A percentile compares a stretch with the other conserved stretches of the same genome.
phyloP scores from a whole-genome alignment of 2,113 vertebrate species.

The Herpailurus yagouaroundi region DNA sequence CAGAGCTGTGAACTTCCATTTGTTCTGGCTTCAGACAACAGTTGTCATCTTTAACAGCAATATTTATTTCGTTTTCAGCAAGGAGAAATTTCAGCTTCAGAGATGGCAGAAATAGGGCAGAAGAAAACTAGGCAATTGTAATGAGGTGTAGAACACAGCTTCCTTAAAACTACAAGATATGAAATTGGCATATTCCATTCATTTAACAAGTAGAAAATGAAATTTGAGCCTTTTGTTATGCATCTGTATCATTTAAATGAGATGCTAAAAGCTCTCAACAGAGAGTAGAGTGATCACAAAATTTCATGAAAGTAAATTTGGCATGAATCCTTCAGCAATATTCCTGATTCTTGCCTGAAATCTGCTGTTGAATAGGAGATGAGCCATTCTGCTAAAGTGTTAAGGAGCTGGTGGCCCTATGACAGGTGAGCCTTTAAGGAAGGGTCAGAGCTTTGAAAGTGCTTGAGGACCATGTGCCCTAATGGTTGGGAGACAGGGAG shows the following conservation, averaged over 20 bases:
- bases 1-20: background rate
- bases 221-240: background rate
- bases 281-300: slow-evolving; percentile 18
- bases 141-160: background rate
- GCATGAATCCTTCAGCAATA: slow-evolving; percentile 33
- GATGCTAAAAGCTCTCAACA: slow-evolving; percentile 50
- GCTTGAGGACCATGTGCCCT: background rate
- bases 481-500: background rate
- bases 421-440: background rate
- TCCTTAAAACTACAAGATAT: background rate
- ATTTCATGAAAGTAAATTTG: slow-evolving; percentile 36
- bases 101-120: background rate
- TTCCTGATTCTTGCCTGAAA: slow-evolving; percentile 21
- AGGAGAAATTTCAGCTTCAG: background rate
- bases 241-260: slow-evolving; percentile 31
- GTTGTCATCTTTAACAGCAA: background rate
- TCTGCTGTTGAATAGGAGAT: background rate
- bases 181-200: background rate
- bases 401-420: background rate
- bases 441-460: background rate
- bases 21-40: slow-evolving; percentile 11
- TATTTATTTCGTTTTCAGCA: slow-evolving; percentile 44
- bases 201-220: slow-evolving; percentile 34
- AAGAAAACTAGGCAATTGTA: slow-evolving; percentile 14
- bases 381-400: background rate